Conservation (phyloP, 2,113 vertebrate species). For the Leucoraja erinaceus region DNA sequence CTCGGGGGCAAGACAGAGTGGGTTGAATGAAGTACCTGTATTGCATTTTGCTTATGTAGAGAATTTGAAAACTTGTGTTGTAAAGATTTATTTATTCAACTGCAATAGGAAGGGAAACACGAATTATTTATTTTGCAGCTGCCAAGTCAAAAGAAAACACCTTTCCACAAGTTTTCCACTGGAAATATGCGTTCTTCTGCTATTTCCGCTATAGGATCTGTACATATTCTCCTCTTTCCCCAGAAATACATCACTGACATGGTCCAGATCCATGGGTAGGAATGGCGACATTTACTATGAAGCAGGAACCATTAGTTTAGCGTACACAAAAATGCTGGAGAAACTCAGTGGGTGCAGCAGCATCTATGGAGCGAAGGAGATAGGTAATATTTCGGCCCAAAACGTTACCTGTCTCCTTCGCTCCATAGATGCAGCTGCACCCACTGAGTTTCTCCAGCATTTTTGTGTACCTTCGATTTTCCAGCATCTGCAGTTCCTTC, state of each 20-base stretch:
- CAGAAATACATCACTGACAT: neutral
- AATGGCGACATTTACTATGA: neutral
- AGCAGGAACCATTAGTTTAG: too few relatives aligned
- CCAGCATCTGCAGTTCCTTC: too few relatives aligned
- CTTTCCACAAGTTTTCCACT: neutral
- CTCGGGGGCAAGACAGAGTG: neutral
- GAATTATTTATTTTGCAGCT: neutral
- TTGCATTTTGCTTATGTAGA: conserved; percentile 4
- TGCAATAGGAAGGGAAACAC: conserved; percentile 9
- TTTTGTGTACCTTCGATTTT: too few relatives aligned
- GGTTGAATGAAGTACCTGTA: neutral
- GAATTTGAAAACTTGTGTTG: conserved; percentile 10
- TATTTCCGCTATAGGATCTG: neutral
- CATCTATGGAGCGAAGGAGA: too few relatives aligned
- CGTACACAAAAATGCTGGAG: too few relatives aligned
- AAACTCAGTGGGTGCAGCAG: too few relatives aligned
- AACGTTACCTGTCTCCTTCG: too few relatives aligned
- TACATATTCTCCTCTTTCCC: neutral
- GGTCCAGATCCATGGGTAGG: neutral
- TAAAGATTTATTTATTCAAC: conserved; percentile 4
- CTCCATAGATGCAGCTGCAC: too few relatives aligned
- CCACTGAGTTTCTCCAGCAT: too few relatives aligned
- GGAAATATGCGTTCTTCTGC: neutral
- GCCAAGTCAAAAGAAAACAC: neutral
- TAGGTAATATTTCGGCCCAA: too few relatives aligned